Evolutionary conservation across 2,797 vertebrate genomes (phyloP), one percentile per base, ranked within the genome.

Genomic region (Silurus aristotelis): DNA sequence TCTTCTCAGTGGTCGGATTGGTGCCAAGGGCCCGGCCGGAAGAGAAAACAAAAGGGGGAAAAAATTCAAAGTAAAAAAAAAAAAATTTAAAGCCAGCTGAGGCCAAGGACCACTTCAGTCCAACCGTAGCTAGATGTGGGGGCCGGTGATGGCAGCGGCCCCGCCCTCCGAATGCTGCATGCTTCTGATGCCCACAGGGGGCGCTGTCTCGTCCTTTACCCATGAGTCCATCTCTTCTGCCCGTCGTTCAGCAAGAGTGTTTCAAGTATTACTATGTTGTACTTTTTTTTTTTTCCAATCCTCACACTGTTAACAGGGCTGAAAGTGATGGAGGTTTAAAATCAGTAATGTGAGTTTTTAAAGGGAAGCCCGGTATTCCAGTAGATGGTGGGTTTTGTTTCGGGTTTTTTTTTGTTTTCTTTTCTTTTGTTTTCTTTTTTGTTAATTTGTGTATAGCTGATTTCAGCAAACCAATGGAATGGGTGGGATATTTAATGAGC

Each of bases 121-220:
- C 91, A 91, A 93, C 88, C 89, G 91, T 91, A 91, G 92, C 90
- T 93, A 90, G 92, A 91, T 27, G 90, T 85, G 84, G 89, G 91
- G 80, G 89, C 87, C 78, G 82, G 88, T 82, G 86, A 84, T 85
- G 94, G 94, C 95, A 92, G 95, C 93, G 95, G 95, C 96, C 95
- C 95, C 90, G 96, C 96, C 96, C 96, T 96, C 96, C 95, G 95
- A 96, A 96, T 95, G 96, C 96, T 99, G 98, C 98, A 99, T 99
- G 97, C 95, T 98, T 97, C 95, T 95, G 94, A 95, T 92, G 95
- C 95, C 94, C 93, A 92, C 94, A 94, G 93, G 95, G 91, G 94
- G 95, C 94, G 93, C 95, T 92, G 93, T 94, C 96, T 95, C 92
- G 92, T 95, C 93, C 93, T 95, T 87, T 91, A 94, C 93, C 94